Evolutionary conservation across 2,797 vertebrate species (phyloP).

Genomic region (Antrozous pallidus): DNA sequence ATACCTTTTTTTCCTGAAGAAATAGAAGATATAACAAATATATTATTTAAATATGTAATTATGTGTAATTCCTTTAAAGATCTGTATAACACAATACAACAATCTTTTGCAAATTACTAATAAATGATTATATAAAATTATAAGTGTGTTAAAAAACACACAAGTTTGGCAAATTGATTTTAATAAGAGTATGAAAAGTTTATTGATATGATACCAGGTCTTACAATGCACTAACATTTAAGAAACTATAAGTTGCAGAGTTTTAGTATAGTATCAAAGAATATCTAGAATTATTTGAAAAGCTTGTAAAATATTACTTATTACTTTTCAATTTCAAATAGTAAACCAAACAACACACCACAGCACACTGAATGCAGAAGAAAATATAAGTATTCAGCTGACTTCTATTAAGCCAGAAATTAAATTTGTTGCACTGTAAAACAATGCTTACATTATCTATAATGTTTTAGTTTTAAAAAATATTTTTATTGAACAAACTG

Average conservation of each 20-base stretch:
- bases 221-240: not conserved
- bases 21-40: not conserved
- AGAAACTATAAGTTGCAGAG: not conserved
- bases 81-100: not conserved
- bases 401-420: not conserved
- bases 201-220: not conserved
- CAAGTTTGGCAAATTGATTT: not conserved
- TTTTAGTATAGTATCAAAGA: not conserved
- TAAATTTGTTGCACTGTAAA: not conserved
- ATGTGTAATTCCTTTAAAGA: not conserved
- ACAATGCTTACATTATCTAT: not conserved
- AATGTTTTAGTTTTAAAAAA: not conserved
- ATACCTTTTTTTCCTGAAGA: not conserved
- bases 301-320: not conserved
- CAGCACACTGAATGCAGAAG: not conserved
- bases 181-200: not conserved
- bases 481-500: not conserved
- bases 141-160: not conserved
- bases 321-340: not conserved
- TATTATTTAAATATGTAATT: not conserved
- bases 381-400: not conserved
- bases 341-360: not conserved
- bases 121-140: not conserved
- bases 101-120: not conserved
- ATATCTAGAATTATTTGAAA: constrained; percentile 15